These are phyloP conservation scores for Athrips mouffetella DNA, from an alignment of 2,888 invertebrate genomes.

Conservation along the genomic window DNA sequence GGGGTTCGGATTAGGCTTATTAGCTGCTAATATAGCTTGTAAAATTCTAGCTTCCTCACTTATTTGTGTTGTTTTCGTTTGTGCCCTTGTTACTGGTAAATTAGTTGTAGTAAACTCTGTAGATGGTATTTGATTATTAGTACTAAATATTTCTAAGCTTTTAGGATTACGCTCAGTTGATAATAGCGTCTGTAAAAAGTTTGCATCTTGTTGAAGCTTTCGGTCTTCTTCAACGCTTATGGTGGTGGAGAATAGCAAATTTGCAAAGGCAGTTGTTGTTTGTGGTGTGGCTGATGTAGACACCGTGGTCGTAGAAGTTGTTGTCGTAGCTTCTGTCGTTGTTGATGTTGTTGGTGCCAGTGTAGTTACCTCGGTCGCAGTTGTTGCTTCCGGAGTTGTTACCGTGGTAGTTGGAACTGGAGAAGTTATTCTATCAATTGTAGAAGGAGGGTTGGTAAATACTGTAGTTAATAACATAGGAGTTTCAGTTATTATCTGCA, in stretches of 20 bases:
- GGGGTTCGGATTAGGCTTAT: slow-evolving; percentile 40
- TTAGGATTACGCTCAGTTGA: slow-evolving; percentile 62
- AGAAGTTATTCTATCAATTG: slow-evolving; percentile 25
- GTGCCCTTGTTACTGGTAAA: slow-evolving; percentile 26
- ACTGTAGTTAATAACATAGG: slow-evolving; percentile 15
- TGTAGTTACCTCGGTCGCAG: slow-evolving; percentile 25
- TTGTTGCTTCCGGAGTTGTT: slow-evolving; percentile 28
- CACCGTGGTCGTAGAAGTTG: slow-evolving; percentile 26
- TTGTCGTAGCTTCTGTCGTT: slow-evolving; percentile 30
- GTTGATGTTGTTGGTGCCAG: slow-evolving; percentile 31
- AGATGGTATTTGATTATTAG: slow-evolving; percentile 31
- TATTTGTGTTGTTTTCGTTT: slow-evolving; percentile 27
- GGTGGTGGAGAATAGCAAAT: slow-evolving; percentile 30
- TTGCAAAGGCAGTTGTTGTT: slow-evolving; percentile 20
- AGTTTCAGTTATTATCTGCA: slow-evolving; percentile 27
- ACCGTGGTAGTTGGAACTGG: slow-evolving; percentile 36
- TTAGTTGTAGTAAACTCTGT: slow-evolving; percentile 31
- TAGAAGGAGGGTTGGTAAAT: slow-evolving; percentile 29
- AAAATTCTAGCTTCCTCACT: slow-evolving; percentile 50
- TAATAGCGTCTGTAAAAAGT: slow-evolving; percentile 45
- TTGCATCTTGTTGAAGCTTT: slow-evolving; percentile 52
- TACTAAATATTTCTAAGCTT: slow-evolving; percentile 47
- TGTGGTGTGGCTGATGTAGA: slow-evolving; percentile 31
- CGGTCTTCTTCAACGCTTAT: slow-evolving; percentile 47
- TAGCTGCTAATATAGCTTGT: slow-evolving; percentile 52